Base-by-base conservation (phyloP, 2,797 vertebrate species). In the Platalea minor region DNA sequence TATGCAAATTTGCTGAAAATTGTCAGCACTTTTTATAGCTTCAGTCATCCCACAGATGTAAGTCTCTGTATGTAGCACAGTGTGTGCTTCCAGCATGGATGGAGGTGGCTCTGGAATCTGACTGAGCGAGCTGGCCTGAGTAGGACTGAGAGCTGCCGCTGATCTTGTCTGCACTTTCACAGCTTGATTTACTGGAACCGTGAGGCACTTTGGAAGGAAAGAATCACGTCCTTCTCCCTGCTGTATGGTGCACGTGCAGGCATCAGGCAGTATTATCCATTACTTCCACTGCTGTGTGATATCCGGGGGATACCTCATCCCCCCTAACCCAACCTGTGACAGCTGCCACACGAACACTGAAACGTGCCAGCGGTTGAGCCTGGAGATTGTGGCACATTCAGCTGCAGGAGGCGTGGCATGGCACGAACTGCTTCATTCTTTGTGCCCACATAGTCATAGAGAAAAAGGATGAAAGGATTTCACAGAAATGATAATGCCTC, bases 21-120 rank as follows among this genome's bases (percentile, higher is more conserved):
- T 96, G 90, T 95, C 91, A 97, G 94, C 89, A 91, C 83, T 97
- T 97, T 97, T 96, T 96, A 97, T 96, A 97, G 96, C 91, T 95
- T 90, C 93, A 96, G 91, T 93, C 96, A 85, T 97, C 92, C 90
- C 93, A 88, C 91, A 94, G 94, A 92, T 95, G 86, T 88, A 93
- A 85, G 96, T 78, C 93, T 94, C 91, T 95, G 87, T 61, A 53
- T 68, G 85, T 88, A 93, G 94, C 76, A 95, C 93, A 94, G 86
- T 2, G 13, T 96, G 93, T 93, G 45, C 95, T 93, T 96, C 76
- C 93, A 96, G 93, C 48, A 48, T 5, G 86, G 89, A 95, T 82
- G 85, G 83, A 96, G 94, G 95, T 94, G 95, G 93, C 92, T 96
- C 86, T 94, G 95, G 92, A 96, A 95, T 91, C 77, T 65, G 45